Evolutionary conservation across 2,888 invertebrate species (phyloP), one percentile per base, ranked within the genome.

Genomic region (Sipha maydis): DNA sequence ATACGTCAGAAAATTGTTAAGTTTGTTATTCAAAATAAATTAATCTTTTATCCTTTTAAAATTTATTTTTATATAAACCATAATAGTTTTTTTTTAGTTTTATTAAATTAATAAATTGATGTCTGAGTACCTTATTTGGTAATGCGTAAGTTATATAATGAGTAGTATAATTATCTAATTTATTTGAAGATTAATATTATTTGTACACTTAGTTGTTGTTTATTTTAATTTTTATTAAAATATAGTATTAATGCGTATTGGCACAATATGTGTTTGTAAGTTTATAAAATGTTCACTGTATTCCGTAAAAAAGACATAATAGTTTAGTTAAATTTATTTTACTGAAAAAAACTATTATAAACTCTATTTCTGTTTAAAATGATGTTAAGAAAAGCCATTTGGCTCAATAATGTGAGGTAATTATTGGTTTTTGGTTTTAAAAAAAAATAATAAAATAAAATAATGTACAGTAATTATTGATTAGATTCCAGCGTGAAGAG

Each of bases 401-500:
- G 56, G 73, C 80, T 75, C 86, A 80, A 38, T 79, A 38, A 73
- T 67, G 61, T 34, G 80, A 41, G 75, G 75, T 54, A 56, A 38
- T 73, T 78, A 79, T 79, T 54, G 78, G 78, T 17, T 79, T 69
- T 86, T 75, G 19, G 80, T 31, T 34, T 41, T 31, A 77, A 61
- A 84, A 5, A 21, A 73, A 78, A 86, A 54, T 25, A 79, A 78
- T 73, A 19, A 83, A 54, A 54, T 34, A 48, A 34, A 76, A 56
- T 85, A 67, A 75, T 48, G 75, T 67, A 61, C 75, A 38, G 73
- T 88, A 88, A 88, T 88, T 88, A 88, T 88, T 82, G 88, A 88
- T 88, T 88, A 82, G 73, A 88, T 88, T 88, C 88, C 88, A 67
- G 80, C 88, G 80, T 82, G 88, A 88, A 82, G 82, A 82, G 88